Evolutionary conservation across 2,888 invertebrate species (phyloP), one percentile per base, ranked within the genome.

Genomic region (Drosophila helvetica): DNA sequence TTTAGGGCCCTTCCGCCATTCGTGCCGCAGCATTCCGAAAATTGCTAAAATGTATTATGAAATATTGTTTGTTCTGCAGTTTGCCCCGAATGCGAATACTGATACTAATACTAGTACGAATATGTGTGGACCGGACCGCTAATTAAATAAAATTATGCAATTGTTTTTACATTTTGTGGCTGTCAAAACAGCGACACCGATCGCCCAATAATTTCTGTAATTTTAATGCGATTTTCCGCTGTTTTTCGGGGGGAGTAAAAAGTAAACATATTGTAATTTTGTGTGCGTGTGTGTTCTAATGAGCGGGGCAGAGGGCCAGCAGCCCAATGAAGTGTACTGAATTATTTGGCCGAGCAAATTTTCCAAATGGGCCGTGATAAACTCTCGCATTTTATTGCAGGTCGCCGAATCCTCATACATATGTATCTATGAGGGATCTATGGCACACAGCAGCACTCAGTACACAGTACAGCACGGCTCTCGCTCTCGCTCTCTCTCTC

Each of bases 321-420:
- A 38, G 43, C 25, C 33, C 77, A 86, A 83, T 87, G 82, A 87
- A 87, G 79, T 75, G 75, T 74, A 58, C 67, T 74, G 27, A 75
- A 69, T 78, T 80, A 71, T 79, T 67, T 57, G 53, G 56, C 64
- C 56, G 59, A 47, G 42, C 48, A 45, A 62, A 56, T 50, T 58
- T 53, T 64, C 45, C 54, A 53, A 58, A 72, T 54, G 54, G 58
- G 17, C 53, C 50, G 52, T 79, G 70, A 84, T 86, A 83, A 83
- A 83, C 82, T 72, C 64, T 22, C 25, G 22, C 59, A 81, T 79
- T 81, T 83, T 87, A 83, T 81, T 81, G 80, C 82, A 79, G 86
- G 78, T 77, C 82, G n/a, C 15, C 38, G 81, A 65, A 56, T 63
- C 57, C 54, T n/a, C 33, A 38, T 15, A 48, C 43, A 70, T 54